These are phyloP conservation scores for Agapostemon virescens DNA, from an alignment of 2,888 invertebrate genomes.

Conservation along the genomic window DNA sequence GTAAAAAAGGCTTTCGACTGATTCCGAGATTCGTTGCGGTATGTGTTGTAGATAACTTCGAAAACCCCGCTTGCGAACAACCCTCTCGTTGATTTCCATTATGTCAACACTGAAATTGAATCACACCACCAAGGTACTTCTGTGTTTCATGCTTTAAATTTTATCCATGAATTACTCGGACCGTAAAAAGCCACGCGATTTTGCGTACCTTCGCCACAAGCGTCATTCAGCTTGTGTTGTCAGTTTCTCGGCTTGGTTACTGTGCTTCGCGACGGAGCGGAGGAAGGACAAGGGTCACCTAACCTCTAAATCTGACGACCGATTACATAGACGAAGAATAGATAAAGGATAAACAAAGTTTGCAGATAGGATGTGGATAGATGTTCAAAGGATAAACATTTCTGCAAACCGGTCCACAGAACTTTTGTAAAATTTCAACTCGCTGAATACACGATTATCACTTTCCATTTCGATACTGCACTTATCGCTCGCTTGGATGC, in stretches of 20 bases:
- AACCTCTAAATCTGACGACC: constrained; percentile 57
- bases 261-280: constrained; percentile 10
- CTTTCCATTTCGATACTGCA: constrained; percentile 27
- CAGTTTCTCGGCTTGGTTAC: constrained; percentile 13
- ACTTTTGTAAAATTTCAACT: constrained; percentile 39
- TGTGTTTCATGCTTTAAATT: constrained; percentile 22
- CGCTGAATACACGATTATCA: constrained; percentile 44
- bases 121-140: constrained; percentile 14
- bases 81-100: constrained; percentile 56
- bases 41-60: constrained; percentile 62
- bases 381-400: too few species aligned
- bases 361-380: too few species aligned
- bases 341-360: constrained; percentile 42
- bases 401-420: constrained; percentile 31
- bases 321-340: constrained; percentile 38
- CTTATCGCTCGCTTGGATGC: constrained; percentile 3
- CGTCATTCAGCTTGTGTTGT: constrained; percentile 22
- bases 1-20: constrained; percentile 74
- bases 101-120: constrained; percentile 22
- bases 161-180: not conserved
- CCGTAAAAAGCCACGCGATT: not conserved
- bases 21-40: constrained; percentile 71
- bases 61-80: constrained; percentile 20
- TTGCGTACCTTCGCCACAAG: not conserved
- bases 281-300: constrained; percentile 12